Evolutionary conservation across 1,140 invertebrate species (phyloP).

Genomic region (Aphaenogaster floridana): DNA sequence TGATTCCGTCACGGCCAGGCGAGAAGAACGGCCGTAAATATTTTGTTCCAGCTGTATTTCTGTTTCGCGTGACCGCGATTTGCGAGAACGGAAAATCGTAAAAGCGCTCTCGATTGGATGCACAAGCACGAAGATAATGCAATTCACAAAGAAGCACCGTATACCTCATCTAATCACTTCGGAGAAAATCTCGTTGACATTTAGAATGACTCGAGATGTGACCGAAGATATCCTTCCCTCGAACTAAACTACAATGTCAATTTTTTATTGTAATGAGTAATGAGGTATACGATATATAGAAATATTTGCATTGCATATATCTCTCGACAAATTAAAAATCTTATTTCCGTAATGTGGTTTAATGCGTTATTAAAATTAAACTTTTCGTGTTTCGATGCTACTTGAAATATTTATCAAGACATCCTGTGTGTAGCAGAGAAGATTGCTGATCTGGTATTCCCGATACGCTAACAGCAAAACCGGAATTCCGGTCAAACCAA

Average conservation of each 20-base stretch:
- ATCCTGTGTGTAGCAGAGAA: neutral
- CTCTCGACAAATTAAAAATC: neutral
- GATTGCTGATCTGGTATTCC: conserved; percentile 9
- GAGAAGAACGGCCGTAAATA: neutral
- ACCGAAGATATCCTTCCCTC: neutral
- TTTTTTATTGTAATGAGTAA: neutral
- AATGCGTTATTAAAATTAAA: neutral
- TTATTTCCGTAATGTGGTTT: neutral
- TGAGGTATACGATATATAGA: neutral
- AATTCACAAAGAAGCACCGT: neutral
- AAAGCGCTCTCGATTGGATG: conserved; percentile 14
- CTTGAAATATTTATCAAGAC: neutral
- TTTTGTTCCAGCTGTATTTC: neutral
- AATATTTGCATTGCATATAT: neutral
- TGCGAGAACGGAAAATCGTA: conserved; percentile 7
- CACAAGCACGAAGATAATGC: neutral
- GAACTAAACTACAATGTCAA: neutral
- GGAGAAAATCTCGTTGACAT: neutral
- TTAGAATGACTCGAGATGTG: neutral
- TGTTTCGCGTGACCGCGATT: neutral
- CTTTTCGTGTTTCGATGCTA: neutral
- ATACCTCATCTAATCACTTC: conserved; percentile 11
- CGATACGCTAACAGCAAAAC: conserved; percentile 3
- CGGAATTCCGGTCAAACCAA: neutral
- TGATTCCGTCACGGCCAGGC: conserved; percentile 3